Conservation (phyloP, 2,888 invertebrate species). For the Clanis bilineata region DNA sequence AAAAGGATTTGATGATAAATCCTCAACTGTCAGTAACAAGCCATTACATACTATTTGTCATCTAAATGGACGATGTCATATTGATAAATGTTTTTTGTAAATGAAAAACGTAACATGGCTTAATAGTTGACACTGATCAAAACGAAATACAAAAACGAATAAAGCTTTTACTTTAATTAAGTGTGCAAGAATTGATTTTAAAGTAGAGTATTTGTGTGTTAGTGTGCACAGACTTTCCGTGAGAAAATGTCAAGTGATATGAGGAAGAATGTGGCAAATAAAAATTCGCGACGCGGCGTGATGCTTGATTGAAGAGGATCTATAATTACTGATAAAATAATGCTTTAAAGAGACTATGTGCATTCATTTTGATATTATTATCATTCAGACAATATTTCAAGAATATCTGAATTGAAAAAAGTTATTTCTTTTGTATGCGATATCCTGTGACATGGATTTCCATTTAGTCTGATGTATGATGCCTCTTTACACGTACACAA, state of each 20-base stretch:
- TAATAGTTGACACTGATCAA: conserved; percentile 2
- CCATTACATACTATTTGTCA: conserved; percentile 8
- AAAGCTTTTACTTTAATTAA: not conserved
- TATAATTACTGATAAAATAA: not conserved
- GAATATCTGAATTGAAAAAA: not conserved
- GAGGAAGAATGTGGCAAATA: not conserved
- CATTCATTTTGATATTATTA: not conserved
- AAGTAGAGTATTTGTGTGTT: not conserved
- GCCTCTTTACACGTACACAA: conserved; percentile 1
- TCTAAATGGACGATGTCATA: conserved; percentile 2
- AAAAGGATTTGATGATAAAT: conserved; percentile 10
- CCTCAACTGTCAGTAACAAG: not conserved
- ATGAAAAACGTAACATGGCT: not conserved
- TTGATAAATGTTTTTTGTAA: not conserved
- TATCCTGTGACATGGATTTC: not conserved
- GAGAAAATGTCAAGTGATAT: conserved; percentile 6
- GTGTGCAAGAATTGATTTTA: not conserved
- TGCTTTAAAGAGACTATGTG: not conserved
- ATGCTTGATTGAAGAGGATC: conserved; percentile 5
- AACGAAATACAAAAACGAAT: conserved; percentile 1
- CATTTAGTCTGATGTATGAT: not conserved
- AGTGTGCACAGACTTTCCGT: not conserved
- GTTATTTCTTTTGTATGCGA: conserved; percentile 2
- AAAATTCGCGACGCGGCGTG: not conserved
- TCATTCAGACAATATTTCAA: not conserved